These are phyloP conservation scores for Helicoverpa assulta DNA, from an alignment of 2,888 invertebrate species.

Conservation along the genomic window DNA sequence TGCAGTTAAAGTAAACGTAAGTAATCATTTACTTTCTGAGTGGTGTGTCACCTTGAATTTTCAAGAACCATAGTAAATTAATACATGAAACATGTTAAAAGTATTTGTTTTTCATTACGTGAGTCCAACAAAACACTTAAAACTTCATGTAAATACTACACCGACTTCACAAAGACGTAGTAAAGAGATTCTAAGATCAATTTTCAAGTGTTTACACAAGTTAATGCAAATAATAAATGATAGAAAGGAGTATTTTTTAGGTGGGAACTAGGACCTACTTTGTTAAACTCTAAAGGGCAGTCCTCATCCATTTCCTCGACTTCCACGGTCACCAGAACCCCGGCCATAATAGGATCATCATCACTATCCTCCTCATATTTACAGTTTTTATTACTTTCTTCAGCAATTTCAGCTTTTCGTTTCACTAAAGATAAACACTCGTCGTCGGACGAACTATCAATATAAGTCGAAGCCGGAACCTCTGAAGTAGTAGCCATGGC, in stretches of 20 bases:
- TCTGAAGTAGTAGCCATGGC: slow-evolving; percentile 58
- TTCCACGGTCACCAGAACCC: slow-evolving; percentile 67
- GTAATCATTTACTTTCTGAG: not conserved
- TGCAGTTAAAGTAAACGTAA: not conserved
- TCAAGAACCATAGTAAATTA: slow-evolving; percentile 14
- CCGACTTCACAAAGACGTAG: slow-evolving; percentile 6
- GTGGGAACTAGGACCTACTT: slow-evolving; percentile 43
- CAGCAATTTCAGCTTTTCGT: slow-evolving; percentile 57
- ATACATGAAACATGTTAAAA: slow-evolving; percentile 14
- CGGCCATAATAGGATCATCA: slow-evolving; percentile 61
- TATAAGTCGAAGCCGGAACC: slow-evolving; percentile 50
- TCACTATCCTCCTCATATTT: slow-evolving; percentile 59
- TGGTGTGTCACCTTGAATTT: not conserved
- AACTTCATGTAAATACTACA: not conserved
- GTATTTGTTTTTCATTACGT: not conserved
- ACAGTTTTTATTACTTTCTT: slow-evolving; percentile 33
- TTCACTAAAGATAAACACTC: slow-evolving; percentile 65
- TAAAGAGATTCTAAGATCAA: not conserved
- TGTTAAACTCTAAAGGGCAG: slow-evolving; percentile 62
- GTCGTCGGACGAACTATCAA: slow-evolving; percentile 67
- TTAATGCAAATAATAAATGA: not conserved
- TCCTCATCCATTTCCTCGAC: slow-evolving; percentile 66
- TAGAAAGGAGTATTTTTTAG: not conserved
- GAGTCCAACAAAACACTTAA: not conserved
- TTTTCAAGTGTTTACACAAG: slow-evolving; percentile 14